These are phyloP conservation scores for Cacatua alba DNA, from an alignment of 2,113 vertebrate species.

Conservation along the genomic window DNA sequence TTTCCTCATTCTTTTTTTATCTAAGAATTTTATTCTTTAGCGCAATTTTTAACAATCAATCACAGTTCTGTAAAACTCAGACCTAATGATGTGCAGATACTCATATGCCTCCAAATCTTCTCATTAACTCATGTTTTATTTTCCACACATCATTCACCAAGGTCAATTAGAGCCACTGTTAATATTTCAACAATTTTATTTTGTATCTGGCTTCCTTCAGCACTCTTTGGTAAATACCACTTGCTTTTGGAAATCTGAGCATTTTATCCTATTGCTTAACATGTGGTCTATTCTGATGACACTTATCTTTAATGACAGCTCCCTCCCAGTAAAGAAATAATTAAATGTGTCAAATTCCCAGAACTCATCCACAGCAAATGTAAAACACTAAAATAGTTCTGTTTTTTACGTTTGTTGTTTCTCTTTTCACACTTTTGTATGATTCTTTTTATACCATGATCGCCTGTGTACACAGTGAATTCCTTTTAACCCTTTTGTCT, in stretches of 20 bases:
- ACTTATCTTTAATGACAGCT: background rate
- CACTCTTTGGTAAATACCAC: background rate
- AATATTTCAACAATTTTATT: background rate
- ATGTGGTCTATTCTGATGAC: background rate
- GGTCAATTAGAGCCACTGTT: background rate
- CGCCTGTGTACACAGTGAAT: accelerated
- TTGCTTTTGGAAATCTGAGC: background rate
- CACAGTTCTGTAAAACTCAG: background rate
- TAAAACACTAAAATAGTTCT: background rate
- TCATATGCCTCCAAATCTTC: background rate
- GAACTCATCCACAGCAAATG: background rate
- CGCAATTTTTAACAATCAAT: background rate
- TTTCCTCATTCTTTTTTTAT: background rate
- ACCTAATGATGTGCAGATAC: background rate
- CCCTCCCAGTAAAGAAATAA: background rate
- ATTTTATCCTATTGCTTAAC: background rate
- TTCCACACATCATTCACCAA: background rate
- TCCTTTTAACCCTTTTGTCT: background rate
- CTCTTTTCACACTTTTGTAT: background rate
- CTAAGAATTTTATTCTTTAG: background rate
- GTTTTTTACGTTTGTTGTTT: background rate
- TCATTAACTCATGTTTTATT: background rate
- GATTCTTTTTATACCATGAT: background rate
- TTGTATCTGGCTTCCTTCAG: background rate
- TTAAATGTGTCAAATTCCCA: background rate